phyloP scores from a whole-genome alignment of 2,797 vertebrate species.

The Enteromius anoplus region DNA sequence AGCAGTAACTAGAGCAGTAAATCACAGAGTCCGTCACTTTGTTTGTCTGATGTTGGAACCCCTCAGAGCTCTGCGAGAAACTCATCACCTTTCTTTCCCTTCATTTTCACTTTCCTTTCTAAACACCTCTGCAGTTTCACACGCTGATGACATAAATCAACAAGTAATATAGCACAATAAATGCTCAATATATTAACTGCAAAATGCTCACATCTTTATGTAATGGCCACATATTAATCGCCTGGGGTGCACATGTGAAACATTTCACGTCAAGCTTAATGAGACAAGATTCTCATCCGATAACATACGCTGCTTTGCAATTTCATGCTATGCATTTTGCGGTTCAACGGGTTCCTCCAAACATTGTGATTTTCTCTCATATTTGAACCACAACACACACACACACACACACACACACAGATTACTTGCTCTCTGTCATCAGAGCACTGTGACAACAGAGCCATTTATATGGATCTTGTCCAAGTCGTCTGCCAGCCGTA shows the following conservation, averaged over 20 bases:
- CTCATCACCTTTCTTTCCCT: constrained; percentile 71
- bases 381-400: not conserved
- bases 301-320: not conserved
- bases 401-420: constrained; percentile 4
- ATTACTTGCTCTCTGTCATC: constrained; percentile 26
- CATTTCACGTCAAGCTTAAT: not conserved
- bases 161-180: not conserved
- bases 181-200: not conserved
- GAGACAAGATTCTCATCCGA: not conserved
- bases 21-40: constrained; percentile 70
- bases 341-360: not conserved
- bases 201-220: not conserved
- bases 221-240: not conserved
- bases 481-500: constrained; percentile 41
- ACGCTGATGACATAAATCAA: constrained; percentile 32
- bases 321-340: not conserved
- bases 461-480: constrained; percentile 44
- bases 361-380: constrained; percentile 1
- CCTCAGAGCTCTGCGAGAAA: constrained; percentile 74
- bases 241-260: not conserved
- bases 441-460: constrained; percentile 44
- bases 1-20: constrained; percentile 69
- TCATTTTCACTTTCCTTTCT: constrained; percentile 46
- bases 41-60: constrained; percentile 75
- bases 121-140: constrained; percentile 38